Base-by-base conservation (phyloP, 2,888 invertebrate genomes). In the Choreutis nemorana region DNA sequence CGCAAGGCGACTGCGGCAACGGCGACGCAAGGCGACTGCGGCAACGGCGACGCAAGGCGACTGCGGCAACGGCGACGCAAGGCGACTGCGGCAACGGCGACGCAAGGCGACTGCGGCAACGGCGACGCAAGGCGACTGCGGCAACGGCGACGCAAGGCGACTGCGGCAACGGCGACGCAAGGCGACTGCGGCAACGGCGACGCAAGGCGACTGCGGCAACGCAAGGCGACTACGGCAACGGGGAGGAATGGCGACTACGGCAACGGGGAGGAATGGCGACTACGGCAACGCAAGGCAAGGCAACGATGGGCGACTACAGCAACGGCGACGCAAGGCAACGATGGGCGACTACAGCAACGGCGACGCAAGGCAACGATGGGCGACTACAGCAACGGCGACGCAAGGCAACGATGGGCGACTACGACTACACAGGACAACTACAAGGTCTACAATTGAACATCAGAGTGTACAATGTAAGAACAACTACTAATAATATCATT, bases 251-350 rank as follows among this genome's bases (percentile, higher is more conserved):
- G 20, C 11, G 14, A 15, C 14, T 13, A 12, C 12, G 11, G 10
- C 21, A 8, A 3, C 5, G 12, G 8, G 1, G 11, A 35, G 30
- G 29, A 29, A 14, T 6, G 23, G 21, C 31, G 28, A 34, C n/a
- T 7, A 10, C 26, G 30, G 23, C n/a, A 26, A 1, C 11, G 12
- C 15, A 28, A 35, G 34, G 28, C 37, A 28, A 21, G 26, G 36
- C 36, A 33, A 40, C 9, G 13, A 4, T 15, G n/a, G 15, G 15
- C 4, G 16, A 23, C 7, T 1, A 8, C 18, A 18, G 18, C 18
- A 18, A 8, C 2, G 29, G 14, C 20, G 28, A 28, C 28, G 20
- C 13, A 21, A 21, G 7, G 22, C 9, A 22, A 14, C 5, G 18
- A 18, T 5, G 18, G 8, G 18, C 8, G 8, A 18, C 8, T 18